Conservation (phyloP, 1,140 invertebrate species). For the Alviniconcha marisindica region DNA sequence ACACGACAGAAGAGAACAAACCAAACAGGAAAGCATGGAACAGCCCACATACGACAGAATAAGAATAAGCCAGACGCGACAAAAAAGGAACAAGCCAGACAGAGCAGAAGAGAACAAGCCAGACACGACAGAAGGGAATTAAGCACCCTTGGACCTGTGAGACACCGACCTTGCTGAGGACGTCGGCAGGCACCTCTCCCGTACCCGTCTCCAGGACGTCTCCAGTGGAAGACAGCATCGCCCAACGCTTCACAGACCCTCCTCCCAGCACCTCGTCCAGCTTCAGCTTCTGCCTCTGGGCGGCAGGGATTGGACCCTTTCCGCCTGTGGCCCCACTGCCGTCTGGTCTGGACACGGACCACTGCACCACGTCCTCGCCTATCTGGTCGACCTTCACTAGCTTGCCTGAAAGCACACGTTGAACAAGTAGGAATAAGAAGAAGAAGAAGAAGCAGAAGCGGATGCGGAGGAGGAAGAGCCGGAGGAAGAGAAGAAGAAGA, state of each 20-base stretch:
- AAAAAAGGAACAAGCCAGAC: too few species aligned
- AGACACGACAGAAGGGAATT: too few species aligned
- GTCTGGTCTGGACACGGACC: slow-evolving; percentile 45
- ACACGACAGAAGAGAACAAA: too few species aligned
- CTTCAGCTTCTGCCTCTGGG: slow-evolving; percentile 8
- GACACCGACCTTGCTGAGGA: neutral
- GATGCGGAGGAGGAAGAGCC: too few species aligned
- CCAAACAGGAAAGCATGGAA: too few species aligned
- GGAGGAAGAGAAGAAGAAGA: too few species aligned
- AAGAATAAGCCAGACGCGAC: too few species aligned
- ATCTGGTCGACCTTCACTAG: slow-evolving; percentile 4
- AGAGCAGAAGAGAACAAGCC: too few species aligned
- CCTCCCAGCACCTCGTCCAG: slow-evolving; percentile 17
- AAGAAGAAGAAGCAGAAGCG: too few species aligned
- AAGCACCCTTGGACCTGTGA: too few species aligned
- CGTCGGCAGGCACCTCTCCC: slow-evolving; percentile 4
- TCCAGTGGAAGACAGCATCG: slow-evolving; percentile 37
- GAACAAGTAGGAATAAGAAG: too few species aligned
- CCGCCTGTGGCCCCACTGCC: slow-evolving; percentile 35
- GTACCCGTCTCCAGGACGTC: slow-evolving; percentile 39
- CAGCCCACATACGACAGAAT: too few species aligned
- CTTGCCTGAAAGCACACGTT: slow-evolving; percentile 2
- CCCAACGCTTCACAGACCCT: slow-evolving; percentile 30
- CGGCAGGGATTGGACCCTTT: slow-evolving; percentile 31
- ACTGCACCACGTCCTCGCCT: neutral